Percentiles rank a stretch among this genome's conserved stretches.
Evolutionary conservation across 2,113 vertebrate species (phyloP).

Genomic region (Leucopsar rothschildi): DNA sequence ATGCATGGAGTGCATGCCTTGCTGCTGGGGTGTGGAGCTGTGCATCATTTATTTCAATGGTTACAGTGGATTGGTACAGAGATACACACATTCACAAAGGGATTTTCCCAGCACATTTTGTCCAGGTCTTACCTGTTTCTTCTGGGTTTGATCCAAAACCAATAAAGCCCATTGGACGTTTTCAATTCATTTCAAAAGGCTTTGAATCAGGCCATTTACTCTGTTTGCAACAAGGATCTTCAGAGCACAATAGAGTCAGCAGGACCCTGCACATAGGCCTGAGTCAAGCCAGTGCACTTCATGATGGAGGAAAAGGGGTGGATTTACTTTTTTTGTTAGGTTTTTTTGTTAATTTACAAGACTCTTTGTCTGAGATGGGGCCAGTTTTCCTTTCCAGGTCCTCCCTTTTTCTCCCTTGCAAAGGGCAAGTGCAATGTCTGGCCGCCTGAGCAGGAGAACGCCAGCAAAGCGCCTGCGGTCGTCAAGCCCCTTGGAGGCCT

Average conservation of each 20-base stretch:
- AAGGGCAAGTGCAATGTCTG: not conserved
- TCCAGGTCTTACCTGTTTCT: constrained; percentile 19
- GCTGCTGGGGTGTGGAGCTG: not conserved
- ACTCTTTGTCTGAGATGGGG: constrained; percentile 5
- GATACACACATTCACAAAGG: not conserved
- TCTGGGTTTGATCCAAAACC: constrained; percentile 30
- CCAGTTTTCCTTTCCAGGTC: not conserved
- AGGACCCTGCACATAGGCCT: not conserved
- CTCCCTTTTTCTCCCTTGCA: not conserved
- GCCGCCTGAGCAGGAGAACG: not conserved
- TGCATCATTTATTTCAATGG: not conserved
- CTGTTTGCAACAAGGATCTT: not conserved
- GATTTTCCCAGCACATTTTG: not conserved
- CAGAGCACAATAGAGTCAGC: not conserved
- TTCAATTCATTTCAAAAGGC: not conserved
- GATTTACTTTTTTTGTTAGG: not conserved
- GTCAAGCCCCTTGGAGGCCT: not conserved
- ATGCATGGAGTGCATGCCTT: not conserved
- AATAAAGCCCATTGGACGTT: not conserved
- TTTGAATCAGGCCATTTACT: constrained; percentile 11
- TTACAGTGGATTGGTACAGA: not conserved
- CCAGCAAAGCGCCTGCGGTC: not conserved
- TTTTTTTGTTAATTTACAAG: not conserved
- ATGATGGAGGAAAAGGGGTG: not conserved
- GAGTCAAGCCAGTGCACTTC: not conserved